Percentiles rank a stretch among this genome's conserved stretches.
These are phyloP conservation scores for Strix aluco DNA, from an alignment of 2,113 vertebrate genomes.

Conservation along the genomic window DNA sequence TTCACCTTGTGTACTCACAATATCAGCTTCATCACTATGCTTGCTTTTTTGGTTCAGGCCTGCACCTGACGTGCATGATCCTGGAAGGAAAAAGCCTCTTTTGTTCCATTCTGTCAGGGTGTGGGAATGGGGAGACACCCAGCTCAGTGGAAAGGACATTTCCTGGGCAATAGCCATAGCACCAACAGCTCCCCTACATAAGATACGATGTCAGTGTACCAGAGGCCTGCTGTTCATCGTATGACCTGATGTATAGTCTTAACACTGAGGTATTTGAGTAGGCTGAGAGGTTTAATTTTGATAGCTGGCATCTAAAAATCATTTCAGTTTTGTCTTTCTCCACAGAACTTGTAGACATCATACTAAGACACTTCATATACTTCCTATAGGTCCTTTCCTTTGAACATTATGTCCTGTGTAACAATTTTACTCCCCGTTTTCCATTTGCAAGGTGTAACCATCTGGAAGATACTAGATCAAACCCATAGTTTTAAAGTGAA, in stretches of 20 bases:
- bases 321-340: not conserved
- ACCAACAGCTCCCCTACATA: not conserved
- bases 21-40: slow-evolving; percentile 31
- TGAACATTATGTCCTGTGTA: not conserved
- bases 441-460: not conserved
- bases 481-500: not conserved
- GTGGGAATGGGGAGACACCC: slow-evolving; percentile 62
- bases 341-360: not conserved
- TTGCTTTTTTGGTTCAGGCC: slow-evolving; percentile 6
- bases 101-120: slow-evolving; percentile 59
- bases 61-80: slow-evolving; percentile 2
- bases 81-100: slow-evolving; percentile 53
- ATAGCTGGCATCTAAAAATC: not conserved
- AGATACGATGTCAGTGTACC: not conserved
- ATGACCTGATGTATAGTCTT: not conserved
- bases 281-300: not conserved
- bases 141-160: slow-evolving; percentile 48
- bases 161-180: slow-evolving; percentile 43
- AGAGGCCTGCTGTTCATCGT: not conserved
- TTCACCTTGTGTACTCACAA: not conserved
- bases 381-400: not conserved
- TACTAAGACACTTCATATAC: not conserved
- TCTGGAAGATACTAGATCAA: not conserved
- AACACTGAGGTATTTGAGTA: not conserved
- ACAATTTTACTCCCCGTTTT: not conserved